A percentile compares a stretch with the other conserved stretches of the same genome.
phyloP scores from a whole-genome alignment of 2,797 vertebrate genomes.

The Mallotus villosus region DNA sequence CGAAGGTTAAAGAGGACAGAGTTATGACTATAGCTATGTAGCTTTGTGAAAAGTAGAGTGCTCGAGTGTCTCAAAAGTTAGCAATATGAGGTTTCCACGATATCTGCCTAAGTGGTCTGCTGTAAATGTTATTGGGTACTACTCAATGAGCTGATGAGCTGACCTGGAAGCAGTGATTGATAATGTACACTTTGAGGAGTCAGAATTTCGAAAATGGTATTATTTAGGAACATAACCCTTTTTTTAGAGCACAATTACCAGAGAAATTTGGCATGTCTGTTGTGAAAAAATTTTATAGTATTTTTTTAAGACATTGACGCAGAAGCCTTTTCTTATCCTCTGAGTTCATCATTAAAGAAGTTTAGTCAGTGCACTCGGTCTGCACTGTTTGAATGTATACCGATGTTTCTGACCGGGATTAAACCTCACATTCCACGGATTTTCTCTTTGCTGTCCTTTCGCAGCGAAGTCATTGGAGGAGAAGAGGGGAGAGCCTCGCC shows the following conservation, averaged over 20 bases:
- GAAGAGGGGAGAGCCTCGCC: background rate
- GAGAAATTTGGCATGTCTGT: background rate
- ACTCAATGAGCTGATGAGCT: background rate
- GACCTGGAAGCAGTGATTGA: background rate
- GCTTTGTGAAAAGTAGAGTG: background rate
- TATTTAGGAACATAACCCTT: background rate
- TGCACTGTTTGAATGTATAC: constrained; percentile 55
- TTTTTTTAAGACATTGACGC: background rate
- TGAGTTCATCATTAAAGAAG: background rate
- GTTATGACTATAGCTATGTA: background rate
- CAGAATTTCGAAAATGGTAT: background rate
- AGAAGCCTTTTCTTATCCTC: background rate
- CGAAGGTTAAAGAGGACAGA: background rate
- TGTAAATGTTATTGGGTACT: background rate
- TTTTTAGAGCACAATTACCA: background rate
- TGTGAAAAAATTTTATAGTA: background rate
- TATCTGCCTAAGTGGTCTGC: background rate
- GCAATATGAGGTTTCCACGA: background rate
- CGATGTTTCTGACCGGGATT: constrained; percentile 18
- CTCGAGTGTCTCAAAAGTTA: background rate
- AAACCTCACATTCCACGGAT: background rate
- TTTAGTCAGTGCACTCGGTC: constrained; percentile 22
- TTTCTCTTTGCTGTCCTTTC: background rate
- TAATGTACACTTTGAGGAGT: background rate
- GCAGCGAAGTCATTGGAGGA: background rate